A percentile compares a stretch with the other conserved stretches of the same genome.
Evolutionary conservation across 2,888 invertebrate genomes (phyloP).

Genomic region (Matsumyia berberina): DNA sequence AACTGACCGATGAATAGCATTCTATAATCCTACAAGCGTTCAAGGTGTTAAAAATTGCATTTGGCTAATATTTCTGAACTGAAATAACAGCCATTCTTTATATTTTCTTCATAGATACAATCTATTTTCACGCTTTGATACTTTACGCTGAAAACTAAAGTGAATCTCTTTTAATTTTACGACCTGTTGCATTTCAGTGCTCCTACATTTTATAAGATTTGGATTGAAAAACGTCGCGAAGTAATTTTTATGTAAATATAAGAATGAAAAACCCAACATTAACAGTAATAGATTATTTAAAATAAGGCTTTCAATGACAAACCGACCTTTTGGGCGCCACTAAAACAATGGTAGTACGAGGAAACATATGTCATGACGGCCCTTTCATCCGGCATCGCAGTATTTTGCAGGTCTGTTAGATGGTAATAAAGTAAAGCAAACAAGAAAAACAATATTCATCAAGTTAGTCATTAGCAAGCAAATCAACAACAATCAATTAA

Average conservation of each 20-base stretch:
- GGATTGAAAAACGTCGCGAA: neutral
- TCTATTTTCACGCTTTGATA: too few species aligned
- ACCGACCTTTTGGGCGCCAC: conserved; percentile 99
- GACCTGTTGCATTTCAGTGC: too few species aligned
- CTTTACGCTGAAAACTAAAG: too few species aligned
- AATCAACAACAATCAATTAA: conserved; percentile 55
- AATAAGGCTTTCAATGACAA: conserved; percentile 71
- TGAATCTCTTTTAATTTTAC: too few species aligned
- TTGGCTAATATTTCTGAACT: too few species aligned
- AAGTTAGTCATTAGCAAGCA: conserved; percentile 77
- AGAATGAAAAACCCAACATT: conserved; percentile 19
- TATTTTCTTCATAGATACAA: too few species aligned
- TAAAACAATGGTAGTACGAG: conserved; percentile 99
- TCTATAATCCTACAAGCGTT: too few species aligned
- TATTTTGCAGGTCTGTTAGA: conserved; percentile 88
- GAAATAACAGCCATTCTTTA: too few species aligned
- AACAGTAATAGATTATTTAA: neutral
- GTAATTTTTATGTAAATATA: neutral
- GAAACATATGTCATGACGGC: conserved; percentile 99
- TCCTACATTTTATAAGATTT: too few species aligned
- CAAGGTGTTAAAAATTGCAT: too few species aligned
- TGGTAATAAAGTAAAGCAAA: conserved; percentile 79
- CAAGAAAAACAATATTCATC: conserved; percentile 77
- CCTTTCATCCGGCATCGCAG: conserved; percentile 99
- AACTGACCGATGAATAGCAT: too few species aligned